These are phyloP conservation scores for Eugnorisma glareosa DNA, from an alignment of 2,888 invertebrate genomes.

Conservation along the genomic window DNA sequence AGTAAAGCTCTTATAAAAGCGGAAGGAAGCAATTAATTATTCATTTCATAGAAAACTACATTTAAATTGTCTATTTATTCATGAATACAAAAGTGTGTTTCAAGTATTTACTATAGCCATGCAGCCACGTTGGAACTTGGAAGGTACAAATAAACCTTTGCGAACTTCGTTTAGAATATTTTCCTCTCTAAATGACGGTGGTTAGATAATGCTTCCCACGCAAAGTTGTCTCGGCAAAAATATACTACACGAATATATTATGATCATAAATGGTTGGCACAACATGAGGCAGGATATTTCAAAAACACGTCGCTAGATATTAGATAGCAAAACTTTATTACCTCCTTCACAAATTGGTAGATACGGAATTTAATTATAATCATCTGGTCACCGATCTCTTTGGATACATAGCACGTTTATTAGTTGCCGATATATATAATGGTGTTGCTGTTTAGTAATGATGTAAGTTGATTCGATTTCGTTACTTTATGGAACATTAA, in stretches of 20 bases:
- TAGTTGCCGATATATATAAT: slow-evolving; percentile 26
- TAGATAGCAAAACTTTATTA: slow-evolving; percentile 59
- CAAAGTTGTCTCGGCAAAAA: slow-evolving; percentile 49
- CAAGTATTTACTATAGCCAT: slow-evolving; percentile 20
- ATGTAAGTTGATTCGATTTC: slow-evolving; percentile 9
- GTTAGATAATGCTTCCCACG: slow-evolving; percentile 54
- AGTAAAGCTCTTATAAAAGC: slow-evolving; percentile 31
- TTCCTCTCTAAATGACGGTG: slow-evolving; percentile 44
- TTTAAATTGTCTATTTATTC: slow-evolving; percentile 30
- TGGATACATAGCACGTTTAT: slow-evolving; percentile 50
- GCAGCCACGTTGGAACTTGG: slow-evolving; percentile 6
- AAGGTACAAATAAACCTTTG: slow-evolving; percentile 39
- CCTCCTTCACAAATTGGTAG: slow-evolving; percentile 58
- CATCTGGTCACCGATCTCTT: slow-evolving; percentile 51
- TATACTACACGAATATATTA: slow-evolving; percentile 36
- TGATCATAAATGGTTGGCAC: slow-evolving; percentile 34
- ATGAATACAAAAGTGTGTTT: slow-evolving; percentile 42
- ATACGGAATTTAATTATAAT: slow-evolving; percentile 54
- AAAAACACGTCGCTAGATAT: slow-evolving; percentile 57
- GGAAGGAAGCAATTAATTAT: slow-evolving; percentile 50
- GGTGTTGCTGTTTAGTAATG: slow-evolving; percentile 13
- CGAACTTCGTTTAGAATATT: slow-evolving; percentile 49
- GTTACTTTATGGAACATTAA: slow-evolving; percentile 6
- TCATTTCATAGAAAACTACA: slow-evolving; percentile 32
- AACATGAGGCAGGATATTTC: slow-evolving; percentile 54